Evolutionary conservation across 1,140 invertebrate genomes (phyloP).

Genomic region (Catajapyx aquilonaris): DNA sequence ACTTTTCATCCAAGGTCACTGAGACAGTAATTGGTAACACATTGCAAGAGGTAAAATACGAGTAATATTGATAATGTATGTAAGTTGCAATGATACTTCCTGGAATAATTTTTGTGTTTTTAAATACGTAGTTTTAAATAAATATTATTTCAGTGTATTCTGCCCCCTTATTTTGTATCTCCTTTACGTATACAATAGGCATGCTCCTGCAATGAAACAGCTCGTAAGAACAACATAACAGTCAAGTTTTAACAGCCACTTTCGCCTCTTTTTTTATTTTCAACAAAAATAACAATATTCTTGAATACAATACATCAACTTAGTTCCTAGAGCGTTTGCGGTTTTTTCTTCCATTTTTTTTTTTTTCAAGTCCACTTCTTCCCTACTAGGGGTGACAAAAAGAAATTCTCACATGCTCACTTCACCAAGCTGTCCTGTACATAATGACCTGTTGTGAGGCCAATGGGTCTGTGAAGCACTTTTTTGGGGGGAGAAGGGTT

Average conservation of each 20-base stretch:
- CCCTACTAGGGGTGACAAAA: constrained; percentile 2
- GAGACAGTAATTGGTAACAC: too few species aligned
- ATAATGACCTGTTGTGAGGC: neutral
- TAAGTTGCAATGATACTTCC: too few species aligned
- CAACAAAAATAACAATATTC: constrained; percentile 10
- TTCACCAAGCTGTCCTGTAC: neutral
- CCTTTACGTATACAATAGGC: too few species aligned
- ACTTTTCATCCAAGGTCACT: too few species aligned
- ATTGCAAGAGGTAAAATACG: too few species aligned
- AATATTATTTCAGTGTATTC: too few species aligned
- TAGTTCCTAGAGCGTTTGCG: neutral
- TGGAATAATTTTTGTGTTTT: too few species aligned
- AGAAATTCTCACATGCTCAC: constrained; percentile 1
- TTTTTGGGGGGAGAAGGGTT: constrained; percentile 1
- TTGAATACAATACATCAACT: constrained; percentile 6
- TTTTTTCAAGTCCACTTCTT: constrained; percentile 1
- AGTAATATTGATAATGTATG: too few species aligned
- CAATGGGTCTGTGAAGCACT: constrained; percentile 1
- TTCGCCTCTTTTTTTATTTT: constrained; percentile 9
- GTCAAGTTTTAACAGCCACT: constrained; percentile 7
- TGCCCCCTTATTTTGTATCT: too few species aligned
- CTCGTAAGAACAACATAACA: too few species aligned
- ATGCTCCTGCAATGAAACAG: too few species aligned
- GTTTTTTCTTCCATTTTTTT: constrained; percentile 4
- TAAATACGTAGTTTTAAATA: too few species aligned